A percentile compares a stretch with the other conserved stretches of the same genome.
These are phyloP conservation scores for Patella caerulea DNA, from an alignment of 2,888 invertebrate genomes.

Conservation along the genomic window DNA sequence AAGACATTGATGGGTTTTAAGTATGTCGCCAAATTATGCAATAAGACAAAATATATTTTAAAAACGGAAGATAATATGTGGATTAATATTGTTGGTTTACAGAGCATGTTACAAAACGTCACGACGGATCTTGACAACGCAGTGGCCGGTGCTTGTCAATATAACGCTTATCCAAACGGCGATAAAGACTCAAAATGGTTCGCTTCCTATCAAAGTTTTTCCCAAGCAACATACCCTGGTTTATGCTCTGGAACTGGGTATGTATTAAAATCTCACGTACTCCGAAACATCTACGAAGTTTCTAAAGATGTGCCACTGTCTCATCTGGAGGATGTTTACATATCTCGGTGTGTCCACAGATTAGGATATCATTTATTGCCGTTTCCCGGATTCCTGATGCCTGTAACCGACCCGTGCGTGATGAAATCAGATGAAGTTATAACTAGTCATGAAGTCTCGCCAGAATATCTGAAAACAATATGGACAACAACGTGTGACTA, in stretches of 20 bases:
- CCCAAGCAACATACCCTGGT: constrained; percentile 48
- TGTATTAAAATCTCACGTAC: constrained; percentile 47
- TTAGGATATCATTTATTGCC: constrained; percentile 39
- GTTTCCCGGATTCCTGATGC: constrained; percentile 45
- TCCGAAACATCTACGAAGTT: constrained; percentile 39
- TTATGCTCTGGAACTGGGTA: constrained; percentile 60
- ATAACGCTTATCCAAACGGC: constrained; percentile 39
- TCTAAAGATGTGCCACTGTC: constrained; percentile 57
- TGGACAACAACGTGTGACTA: not conserved
- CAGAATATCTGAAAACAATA: not conserved
- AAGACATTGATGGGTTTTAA: constrained; percentile 28
- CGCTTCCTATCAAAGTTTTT: constrained; percentile 48
- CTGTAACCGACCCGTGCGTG: not conserved
- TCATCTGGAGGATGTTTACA: constrained; percentile 60
- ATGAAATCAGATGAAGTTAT: not conserved
- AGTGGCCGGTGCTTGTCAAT: not conserved
- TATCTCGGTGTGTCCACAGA: constrained; percentile 47
- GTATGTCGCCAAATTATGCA: constrained; percentile 20
- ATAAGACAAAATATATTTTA: constrained; percentile 20
- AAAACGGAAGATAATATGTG: constrained; percentile 34
- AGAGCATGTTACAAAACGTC: not conserved
- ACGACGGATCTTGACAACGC: not conserved
- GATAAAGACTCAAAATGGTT: constrained; percentile 56
- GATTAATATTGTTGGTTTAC: constrained; percentile 7
- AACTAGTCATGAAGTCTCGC: not conserved